Evolutionary conservation across 2,113 vertebrate species (phyloP).

Genomic region (Hydrochoerus hydrochaeris): DNA sequence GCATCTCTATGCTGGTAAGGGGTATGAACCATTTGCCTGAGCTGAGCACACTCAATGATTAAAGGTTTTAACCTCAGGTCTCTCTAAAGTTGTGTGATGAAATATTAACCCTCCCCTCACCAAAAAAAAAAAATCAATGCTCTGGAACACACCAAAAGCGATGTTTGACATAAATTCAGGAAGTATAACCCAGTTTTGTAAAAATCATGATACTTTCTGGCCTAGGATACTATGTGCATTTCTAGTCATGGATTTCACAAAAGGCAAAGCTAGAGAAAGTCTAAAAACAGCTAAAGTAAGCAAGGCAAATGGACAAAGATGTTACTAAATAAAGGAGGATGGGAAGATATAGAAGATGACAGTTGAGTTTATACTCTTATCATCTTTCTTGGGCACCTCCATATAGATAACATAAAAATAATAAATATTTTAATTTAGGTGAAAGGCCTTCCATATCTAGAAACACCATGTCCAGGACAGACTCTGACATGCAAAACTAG

Average conservation of each 20-base stretch:
- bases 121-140: neutral
- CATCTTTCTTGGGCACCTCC: neutral
- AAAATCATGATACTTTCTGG: neutral
- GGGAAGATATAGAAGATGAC: neutral
- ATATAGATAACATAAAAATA: neutral
- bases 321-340: neutral
- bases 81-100: neutral
- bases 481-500: neutral
- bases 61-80: neutral
- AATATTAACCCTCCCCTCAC: neutral
- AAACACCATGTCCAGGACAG: neutral
- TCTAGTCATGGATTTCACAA: neutral
- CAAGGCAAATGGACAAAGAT: neutral
- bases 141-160: neutral
- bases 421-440: neutral
- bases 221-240: neutral
- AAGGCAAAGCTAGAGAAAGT: constrained; percentile 10
- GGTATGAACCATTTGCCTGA: neutral
- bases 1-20: neutral
- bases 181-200: neutral
- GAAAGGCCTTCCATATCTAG: neutral
- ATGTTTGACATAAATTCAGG: constrained; percentile 23
- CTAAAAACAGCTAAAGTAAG: neutral
- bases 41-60: neutral
- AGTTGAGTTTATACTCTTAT: neutral